Percentiles rank a stretch among this genome's conserved stretches.
These are phyloP conservation scores for Iselma pallidipennis DNA, from an alignment of 2,888 invertebrate genomes.

Conservation along the genomic window DNA sequence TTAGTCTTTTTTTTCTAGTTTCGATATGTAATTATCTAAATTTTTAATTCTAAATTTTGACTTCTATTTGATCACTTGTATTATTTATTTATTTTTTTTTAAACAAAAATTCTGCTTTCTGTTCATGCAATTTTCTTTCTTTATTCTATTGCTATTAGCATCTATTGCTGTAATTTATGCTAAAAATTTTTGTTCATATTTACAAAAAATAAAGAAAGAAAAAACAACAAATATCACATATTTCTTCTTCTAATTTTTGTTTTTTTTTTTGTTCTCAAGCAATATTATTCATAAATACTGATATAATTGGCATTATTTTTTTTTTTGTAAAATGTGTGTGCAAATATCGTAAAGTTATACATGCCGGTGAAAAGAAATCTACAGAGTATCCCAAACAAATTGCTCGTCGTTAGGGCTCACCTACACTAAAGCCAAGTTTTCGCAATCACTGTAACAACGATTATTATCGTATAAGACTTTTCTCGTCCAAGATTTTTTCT, in stretches of 20 bases:
- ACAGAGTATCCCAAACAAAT: neutral
- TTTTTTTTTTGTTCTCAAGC: neutral
- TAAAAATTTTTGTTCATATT: neutral
- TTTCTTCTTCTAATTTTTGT: neutral
- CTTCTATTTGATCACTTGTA: no score
- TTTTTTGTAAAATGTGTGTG: neutral
- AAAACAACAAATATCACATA: neutral
- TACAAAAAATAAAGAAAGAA: neutral
- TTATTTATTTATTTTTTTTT: no score
- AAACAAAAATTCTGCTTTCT: no score
- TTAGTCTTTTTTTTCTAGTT: no score
- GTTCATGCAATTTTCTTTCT: no score
- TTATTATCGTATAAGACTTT: no score
- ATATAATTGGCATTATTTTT: neutral
- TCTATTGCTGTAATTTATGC: neutral
- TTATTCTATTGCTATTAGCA: neutral
- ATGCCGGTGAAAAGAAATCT: neutral
- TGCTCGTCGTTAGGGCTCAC: no score
- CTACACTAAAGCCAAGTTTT: no score
- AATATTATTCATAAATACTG: neutral
- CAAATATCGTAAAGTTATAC: neutral
- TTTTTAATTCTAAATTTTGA: no score
- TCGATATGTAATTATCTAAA: no score
- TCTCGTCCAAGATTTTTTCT: no score
- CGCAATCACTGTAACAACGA: no score